Conservation (phyloP, 2,888 invertebrate species). For the Cantharis rustica region DNA sequence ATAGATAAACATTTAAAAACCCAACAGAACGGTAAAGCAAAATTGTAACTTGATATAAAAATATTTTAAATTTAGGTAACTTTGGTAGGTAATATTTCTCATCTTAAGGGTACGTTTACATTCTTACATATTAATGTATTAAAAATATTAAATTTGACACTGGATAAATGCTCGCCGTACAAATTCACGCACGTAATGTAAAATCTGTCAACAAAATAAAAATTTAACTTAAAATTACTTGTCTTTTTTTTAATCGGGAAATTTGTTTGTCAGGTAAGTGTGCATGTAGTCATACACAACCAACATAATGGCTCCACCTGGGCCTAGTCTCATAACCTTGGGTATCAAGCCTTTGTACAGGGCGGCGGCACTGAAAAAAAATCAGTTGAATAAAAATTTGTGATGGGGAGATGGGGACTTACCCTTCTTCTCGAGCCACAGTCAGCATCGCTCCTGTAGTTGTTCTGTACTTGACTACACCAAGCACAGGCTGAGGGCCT, state of each 20-base stretch:
- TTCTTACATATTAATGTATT: background rate
- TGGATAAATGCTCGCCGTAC: slow-evolving; percentile 6
- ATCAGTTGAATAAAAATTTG: background rate
- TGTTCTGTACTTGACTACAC: slow-evolving; percentile 76
- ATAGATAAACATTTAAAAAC: background rate
- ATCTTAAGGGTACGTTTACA: background rate
- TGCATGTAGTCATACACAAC: slow-evolving; percentile 90
- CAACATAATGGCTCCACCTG: slow-evolving; percentile 94
- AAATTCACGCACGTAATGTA: background rate
- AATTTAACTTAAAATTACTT: background rate
- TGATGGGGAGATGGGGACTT: slow-evolving; percentile 44
- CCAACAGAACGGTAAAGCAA: background rate
- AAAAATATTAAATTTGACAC: slow-evolving; percentile 8
- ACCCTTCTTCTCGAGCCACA: slow-evolving; percentile 91
- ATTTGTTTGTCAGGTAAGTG: slow-evolving; percentile 66
- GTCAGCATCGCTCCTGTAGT: slow-evolving; percentile 74
- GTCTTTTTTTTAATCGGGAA: slow-evolving; percentile 39
- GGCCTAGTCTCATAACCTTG: slow-evolving; percentile 88
- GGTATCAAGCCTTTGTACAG: slow-evolving; percentile 92
- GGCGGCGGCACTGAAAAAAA: slow-evolving; percentile 71
- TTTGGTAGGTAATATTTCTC: background rate
- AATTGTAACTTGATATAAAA: background rate
- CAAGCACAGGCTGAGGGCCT: slow-evolving; percentile 80
- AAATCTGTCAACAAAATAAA: background rate
- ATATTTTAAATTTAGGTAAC: background rate